phyloP scores from a whole-genome alignment of 2,888 invertebrate genomes.

The Zaprionus bogoriensis region DNA sequence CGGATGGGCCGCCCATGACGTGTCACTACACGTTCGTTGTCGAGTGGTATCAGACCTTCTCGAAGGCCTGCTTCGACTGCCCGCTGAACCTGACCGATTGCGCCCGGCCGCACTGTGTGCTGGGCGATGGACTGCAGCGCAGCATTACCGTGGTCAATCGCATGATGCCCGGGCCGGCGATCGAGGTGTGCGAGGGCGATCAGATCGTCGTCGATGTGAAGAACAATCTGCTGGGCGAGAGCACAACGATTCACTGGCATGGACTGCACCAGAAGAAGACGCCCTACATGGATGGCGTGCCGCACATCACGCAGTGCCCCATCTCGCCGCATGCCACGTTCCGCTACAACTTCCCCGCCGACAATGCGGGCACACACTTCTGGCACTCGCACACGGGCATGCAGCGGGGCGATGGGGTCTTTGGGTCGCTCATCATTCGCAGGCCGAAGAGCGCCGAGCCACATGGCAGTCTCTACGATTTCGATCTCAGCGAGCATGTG shows the following conservation, averaged over 20 bases:
- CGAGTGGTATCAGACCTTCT: conserved; percentile 93
- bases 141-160: conserved; percentile 91
- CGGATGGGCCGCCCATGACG: conserved; percentile 84
- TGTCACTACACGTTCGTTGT: conserved; percentile 86
- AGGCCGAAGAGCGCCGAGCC: conserved; percentile 86
- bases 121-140: conserved; percentile 91
- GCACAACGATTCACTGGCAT: conserved; percentile 96
- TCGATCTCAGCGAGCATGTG: conserved; percentile 89
- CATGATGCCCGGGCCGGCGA: conserved; percentile 92
- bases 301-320: conserved; percentile 93
- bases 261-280: conserved; percentile 91
- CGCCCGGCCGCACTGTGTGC: conserved; percentile 89
- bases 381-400: conserved; percentile 93
- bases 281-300: conserved; percentile 95
- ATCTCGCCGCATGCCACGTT: conserved; percentile 90
- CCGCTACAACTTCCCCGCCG: conserved; percentile 89
- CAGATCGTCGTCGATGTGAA: conserved; percentile 91
- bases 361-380: conserved; percentile 91
- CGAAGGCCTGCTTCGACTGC: conserved; percentile 94
- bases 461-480: conserved; percentile 89
- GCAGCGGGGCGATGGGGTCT: conserved; percentile 93
- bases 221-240: conserved; percentile 90
- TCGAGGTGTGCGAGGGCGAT: conserved; percentile 95
- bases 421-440: conserved; percentile 90
- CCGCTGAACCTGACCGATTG: conserved; percentile 91